Evolutionary conservation across 2,113 vertebrate species (phyloP), one percentile per base, ranked within the genome.

Genomic region (Empidonax alnorum): DNA sequence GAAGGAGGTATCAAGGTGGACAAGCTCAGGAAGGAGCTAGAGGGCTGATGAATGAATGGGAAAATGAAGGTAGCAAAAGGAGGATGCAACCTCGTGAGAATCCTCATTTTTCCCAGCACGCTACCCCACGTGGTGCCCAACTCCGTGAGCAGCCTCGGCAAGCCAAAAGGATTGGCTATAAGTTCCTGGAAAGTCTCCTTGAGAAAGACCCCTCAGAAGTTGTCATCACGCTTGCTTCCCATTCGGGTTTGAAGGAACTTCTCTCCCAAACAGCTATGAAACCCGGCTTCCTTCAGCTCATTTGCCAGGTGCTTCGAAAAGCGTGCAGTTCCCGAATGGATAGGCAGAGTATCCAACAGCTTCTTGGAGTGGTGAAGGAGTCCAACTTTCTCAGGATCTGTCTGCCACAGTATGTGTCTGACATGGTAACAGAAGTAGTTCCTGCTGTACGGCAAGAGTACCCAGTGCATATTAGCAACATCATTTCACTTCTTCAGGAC

Each of bases 241-340:
- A 96, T 87, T 78, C 63, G 0, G 98, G 96, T 22, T 96, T 99
- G 17, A 96, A 96, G 37, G 95, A 97, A 28, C 93, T 98, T 84
- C 97, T 99, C 37, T 94, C 95, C 18, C 96, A 97, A 68, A 95
- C 71, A 19, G 71, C 20, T 42, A 98, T 99, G 98, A 97, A 98
- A 59, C 93, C 93, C 8, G 96, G 49, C 89, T 97, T 99, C 4
- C 37, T 99, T 7, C 98, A 99, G 68, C 98, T 99, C 6, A 49
- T 99, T 69, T 99, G 98, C 90, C 97, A 97, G 87, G 98, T 99
- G 74, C 96, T 99, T 89, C 97, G 56, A 83, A 99, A 98, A 97
- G 99, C 98, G 35, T 99, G 99, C 76, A 95, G 96, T 68, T 98
- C 98, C 39, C 97, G 74, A 61, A 96, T 93, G 73, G 98, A 99